phyloP scores from a whole-genome alignment of 1,140 invertebrate species.

The Sipha flava region DNA sequence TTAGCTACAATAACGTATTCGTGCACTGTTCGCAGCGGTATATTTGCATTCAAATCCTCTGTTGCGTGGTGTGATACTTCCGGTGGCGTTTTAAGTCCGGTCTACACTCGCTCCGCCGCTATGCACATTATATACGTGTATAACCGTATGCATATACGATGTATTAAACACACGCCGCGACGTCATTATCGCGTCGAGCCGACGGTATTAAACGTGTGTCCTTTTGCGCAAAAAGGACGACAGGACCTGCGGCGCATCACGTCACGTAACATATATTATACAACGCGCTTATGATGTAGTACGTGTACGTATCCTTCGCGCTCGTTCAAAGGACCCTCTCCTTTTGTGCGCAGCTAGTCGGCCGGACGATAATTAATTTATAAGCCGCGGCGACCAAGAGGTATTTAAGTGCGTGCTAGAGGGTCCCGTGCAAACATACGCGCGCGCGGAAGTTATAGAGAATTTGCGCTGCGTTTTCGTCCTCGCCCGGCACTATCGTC shows the following conservation, averaged over 20 bases:
- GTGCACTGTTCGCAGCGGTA: not conserved
- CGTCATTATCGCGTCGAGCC: not conserved
- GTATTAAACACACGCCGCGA: too few relatives aligned
- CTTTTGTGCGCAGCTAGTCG: not conserved
- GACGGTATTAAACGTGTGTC: not conserved
- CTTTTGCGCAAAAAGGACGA: not conserved
- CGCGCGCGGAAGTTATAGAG: not conserved
- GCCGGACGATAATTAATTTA: conserved; percentile 7
- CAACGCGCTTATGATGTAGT: not conserved
- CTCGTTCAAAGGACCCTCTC: conserved; percentile 6
- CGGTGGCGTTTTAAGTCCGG: conserved; percentile 19
- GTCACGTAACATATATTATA: not conserved
- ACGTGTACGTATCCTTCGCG: not conserved
- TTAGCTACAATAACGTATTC: too few relatives aligned
- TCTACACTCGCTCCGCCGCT: not conserved
- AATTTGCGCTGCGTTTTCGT: too few relatives aligned
- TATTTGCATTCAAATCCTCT: conserved; percentile 6
- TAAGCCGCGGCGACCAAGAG: not conserved
- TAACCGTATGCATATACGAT: too few relatives aligned
- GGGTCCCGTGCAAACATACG: not conserved
- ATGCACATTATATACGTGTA: not conserved
- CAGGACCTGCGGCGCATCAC: not conserved
- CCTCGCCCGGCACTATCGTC: too few relatives aligned
- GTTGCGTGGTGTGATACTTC: not conserved
- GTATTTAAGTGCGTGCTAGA: not conserved